Conservation (phyloP, 1,140 invertebrate species). For the Brachionus rotundiformis region DNA sequence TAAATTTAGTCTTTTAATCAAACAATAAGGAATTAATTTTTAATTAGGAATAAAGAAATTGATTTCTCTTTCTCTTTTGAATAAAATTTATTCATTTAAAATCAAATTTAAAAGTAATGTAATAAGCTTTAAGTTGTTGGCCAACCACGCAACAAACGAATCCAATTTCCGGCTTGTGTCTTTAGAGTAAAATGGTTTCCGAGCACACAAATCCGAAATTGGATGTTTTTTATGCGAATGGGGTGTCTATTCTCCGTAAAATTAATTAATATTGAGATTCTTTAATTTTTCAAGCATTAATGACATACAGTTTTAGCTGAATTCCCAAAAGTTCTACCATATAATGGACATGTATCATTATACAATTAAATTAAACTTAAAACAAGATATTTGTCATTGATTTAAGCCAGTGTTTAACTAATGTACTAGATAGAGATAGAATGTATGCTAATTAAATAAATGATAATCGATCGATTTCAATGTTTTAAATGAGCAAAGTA, state of each 20-base stretch:
- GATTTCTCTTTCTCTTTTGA: not conserved
- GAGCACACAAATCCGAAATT: not conserved
- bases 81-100: not conserved
- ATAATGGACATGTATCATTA: conserved; percentile 9
- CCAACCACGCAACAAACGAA: not conserved
- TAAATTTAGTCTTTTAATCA: not conserved
- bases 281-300: not conserved
- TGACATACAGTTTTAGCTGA: not conserved
- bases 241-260: not conserved
- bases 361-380: not conserved
- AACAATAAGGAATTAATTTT: conserved; percentile 8
- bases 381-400: not conserved
- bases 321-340: conserved; percentile 1
- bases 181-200: not conserved
- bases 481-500: not conserved
- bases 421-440: not conserved
- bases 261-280: not conserved
- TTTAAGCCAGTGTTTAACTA: not conserved
- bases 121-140: not conserved
- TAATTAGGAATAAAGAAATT: not conserved
- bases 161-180: not conserved
- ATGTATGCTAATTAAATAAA: not conserved
- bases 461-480: conserved; percentile 12
- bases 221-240: not conserved
- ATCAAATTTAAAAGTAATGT: not conserved